phyloP scores from a whole-genome alignment of 2,888 invertebrate species.

The Caenorhabditis panamensis region DNA sequence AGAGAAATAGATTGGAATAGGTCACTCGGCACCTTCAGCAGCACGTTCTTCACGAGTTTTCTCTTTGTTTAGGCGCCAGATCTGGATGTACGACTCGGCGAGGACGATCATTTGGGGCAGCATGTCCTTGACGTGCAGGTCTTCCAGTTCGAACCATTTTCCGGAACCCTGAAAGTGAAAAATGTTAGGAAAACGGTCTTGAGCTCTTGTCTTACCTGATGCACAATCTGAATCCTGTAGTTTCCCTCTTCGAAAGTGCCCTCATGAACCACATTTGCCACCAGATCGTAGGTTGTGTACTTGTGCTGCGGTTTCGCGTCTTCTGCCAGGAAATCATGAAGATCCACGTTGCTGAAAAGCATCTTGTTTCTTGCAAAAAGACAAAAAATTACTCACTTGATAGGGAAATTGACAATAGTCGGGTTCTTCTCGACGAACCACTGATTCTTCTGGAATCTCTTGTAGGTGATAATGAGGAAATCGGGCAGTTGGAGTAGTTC shows the following conservation, averaged over 20 bases:
- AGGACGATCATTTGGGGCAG: conserved; percentile 99
- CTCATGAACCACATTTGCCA: conserved; percentile 99
- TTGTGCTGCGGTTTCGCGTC: conserved; percentile 86
- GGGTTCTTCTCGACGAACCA: conserved; percentile 99
- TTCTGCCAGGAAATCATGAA: conserved; percentile 93
- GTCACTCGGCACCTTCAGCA: conserved; percentile 62
- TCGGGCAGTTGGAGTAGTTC: conserved; percentile 90
- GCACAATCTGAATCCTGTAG: conserved; percentile 93
- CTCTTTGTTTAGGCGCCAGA: conserved; percentile 79
- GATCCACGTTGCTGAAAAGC: conserved; percentile 91
- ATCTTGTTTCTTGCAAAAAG: too few species aligned
- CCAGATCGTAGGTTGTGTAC: conserved; percentile 93
- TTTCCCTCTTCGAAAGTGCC: conserved; percentile 96
- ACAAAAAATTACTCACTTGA: conserved; percentile 86
- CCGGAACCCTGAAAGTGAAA: conserved; percentile 85
- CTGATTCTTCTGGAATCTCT: conserved; percentile 98
- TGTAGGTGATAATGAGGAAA: conserved; percentile 90
- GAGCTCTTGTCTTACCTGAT: conserved; percentile 81
- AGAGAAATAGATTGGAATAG: background rate
- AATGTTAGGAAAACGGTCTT: background rate
- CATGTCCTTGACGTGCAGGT: conserved; percentile 97
- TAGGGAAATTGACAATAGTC: conserved; percentile 99
- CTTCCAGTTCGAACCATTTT: conserved; percentile 93
- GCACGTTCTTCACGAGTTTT: conserved; percentile 79
- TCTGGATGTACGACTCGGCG: conserved; percentile 94